phyloP scores from a whole-genome alignment of 2,888 invertebrate species.

The Volucella zonaria region DNA sequence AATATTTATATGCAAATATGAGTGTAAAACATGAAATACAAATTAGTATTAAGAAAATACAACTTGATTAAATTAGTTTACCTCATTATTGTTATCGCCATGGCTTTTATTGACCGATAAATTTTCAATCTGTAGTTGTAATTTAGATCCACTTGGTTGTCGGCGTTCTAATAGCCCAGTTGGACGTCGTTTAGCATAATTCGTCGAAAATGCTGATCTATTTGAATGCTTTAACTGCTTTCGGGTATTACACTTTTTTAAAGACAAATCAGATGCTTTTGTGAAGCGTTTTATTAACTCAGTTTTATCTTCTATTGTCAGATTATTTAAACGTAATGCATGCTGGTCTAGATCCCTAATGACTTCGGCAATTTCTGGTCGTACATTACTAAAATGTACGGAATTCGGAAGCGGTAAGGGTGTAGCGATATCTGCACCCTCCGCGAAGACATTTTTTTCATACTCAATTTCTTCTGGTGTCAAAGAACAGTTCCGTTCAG shows the following conservation, averaged over 20 bases:
- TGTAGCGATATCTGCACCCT: slow-evolving; percentile 83
- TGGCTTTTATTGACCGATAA: slow-evolving; percentile 6
- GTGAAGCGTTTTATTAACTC: slow-evolving; percentile 74
- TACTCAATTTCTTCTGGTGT: slow-evolving; percentile 81
- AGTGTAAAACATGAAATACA: slow-evolving; percentile 68
- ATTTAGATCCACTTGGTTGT: slow-evolving; percentile 78
- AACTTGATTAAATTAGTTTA: slow-evolving; percentile 68
- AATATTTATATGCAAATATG: slow-evolving; percentile 52
- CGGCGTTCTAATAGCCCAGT: slow-evolving; percentile 78
- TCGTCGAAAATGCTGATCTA: slow-evolving; percentile 25
- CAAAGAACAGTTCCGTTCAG: slow-evolving; percentile 31
- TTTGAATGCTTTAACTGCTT: slow-evolving; percentile 41
- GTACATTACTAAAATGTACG: slow-evolving; percentile 75
- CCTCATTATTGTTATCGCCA: slow-evolving; percentile 41
- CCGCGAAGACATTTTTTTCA: slow-evolving; percentile 79
- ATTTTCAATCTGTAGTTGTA: slow-evolving; percentile 76
- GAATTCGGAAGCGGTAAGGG: slow-evolving; percentile 76
- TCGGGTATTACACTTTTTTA: slow-evolving; percentile 43
- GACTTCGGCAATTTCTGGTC: slow-evolving; percentile 80
- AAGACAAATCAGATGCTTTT: slow-evolving; percentile 22
- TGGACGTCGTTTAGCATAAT: slow-evolving; percentile 41
- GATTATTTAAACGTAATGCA: slow-evolving; percentile 79
- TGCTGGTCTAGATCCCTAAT: slow-evolving; percentile 79
- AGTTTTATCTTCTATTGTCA: slow-evolving; percentile 76
- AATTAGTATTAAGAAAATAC: slow-evolving; percentile 4